Percentiles rank a stretch among this genome's conserved stretches.
Evolutionary conservation across 1,140 invertebrate species (phyloP).

Genomic region (Formica exsecta): DNA sequence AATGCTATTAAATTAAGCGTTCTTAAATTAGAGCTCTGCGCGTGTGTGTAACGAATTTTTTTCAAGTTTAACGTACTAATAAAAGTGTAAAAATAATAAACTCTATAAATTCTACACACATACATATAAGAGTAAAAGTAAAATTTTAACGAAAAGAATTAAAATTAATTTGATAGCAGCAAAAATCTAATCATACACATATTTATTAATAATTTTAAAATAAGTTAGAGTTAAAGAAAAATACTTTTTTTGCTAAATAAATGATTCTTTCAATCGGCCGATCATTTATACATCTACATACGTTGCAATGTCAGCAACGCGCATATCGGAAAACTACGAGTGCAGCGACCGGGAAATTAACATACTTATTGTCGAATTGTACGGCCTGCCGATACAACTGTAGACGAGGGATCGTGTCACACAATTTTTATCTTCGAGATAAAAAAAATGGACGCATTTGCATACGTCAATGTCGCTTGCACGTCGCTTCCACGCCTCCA

Average conservation of each 20-base stretch:
- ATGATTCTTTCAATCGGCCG: neutral
- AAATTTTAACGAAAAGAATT: neutral
- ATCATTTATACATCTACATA: conserved; percentile 4
- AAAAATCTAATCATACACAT: neutral
- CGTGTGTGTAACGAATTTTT: neutral
- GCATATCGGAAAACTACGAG: conserved; percentile 29
- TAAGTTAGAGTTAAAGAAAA: neutral
- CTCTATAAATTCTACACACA: too few species aligned
- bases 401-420: conserved; percentile 24
- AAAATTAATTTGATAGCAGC: neutral
- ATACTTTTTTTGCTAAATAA: neutral
- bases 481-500: neutral
- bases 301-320: neutral
- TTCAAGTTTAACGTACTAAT: neutral
- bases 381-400: neutral
- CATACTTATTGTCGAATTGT: conserved; percentile 29
- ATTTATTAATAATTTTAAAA: neutral
- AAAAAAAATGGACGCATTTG: conserved; percentile 18
- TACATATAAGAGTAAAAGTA: too few species aligned
- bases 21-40: neutral
- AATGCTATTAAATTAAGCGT: neutral
- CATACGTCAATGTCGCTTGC: conserved; percentile 27
- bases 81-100: conserved; percentile 11
- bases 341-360: conserved; percentile 41
- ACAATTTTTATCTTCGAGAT: conserved; percentile 26